A percentile compares a stretch with the other conserved stretches of the same genome.
These are phyloP conservation scores for Chloropsis hardwickii DNA, from an alignment of 2,113 vertebrate genomes.

Conservation along the genomic window DNA sequence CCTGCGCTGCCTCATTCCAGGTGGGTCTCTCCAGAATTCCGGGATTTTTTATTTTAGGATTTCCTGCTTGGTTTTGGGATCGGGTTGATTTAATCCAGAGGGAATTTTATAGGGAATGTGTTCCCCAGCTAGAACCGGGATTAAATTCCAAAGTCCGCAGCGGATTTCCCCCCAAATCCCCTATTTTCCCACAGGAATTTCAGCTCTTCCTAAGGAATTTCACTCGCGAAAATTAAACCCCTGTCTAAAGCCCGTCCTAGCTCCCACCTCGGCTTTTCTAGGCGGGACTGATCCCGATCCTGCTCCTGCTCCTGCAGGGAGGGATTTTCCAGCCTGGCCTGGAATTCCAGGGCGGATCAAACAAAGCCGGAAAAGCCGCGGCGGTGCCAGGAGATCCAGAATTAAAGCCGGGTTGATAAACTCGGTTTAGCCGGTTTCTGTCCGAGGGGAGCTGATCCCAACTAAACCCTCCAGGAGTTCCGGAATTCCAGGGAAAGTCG, in stretches of 20 bases:
- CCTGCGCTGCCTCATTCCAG: not conserved
- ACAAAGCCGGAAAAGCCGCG: not conserved
- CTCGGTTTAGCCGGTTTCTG: not conserved
- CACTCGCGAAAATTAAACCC: not conserved
- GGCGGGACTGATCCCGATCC: not conserved
- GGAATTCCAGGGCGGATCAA: not conserved
- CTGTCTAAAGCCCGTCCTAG: not conserved
- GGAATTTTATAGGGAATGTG: not conserved
- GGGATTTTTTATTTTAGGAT: not conserved
- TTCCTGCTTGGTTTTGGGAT: not conserved
- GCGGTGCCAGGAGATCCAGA: not conserved
- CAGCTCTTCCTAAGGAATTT: rapidly evolving
- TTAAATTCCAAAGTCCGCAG: too few species aligned
- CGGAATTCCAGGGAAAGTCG: not conserved
- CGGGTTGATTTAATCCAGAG: not conserved
- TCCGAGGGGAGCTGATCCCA: not conserved
- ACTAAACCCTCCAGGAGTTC: not conserved
- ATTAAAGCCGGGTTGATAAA: not conserved
- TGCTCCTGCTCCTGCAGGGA: not conserved
- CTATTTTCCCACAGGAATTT: not conserved
- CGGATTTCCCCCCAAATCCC: rapidly evolving
- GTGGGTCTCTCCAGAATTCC: not conserved
- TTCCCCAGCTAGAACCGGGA: too few species aligned
- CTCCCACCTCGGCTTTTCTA: not conserved
- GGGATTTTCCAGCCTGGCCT: not conserved